These are phyloP conservation scores for Nephrotoma flavescens DNA, from an alignment of 2,888 invertebrate genomes.

Conservation along the genomic window DNA sequence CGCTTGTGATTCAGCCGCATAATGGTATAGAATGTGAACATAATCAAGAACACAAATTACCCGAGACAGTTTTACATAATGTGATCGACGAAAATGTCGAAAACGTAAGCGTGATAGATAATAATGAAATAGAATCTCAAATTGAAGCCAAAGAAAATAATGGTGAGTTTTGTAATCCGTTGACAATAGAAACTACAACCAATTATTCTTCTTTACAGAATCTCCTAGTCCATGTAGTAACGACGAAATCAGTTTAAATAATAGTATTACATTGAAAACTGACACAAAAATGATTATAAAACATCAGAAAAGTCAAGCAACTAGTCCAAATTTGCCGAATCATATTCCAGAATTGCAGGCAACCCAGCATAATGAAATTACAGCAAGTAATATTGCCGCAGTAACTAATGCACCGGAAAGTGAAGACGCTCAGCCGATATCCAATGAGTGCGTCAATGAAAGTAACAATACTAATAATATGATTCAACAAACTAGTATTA, in stretches of 20 bases:
- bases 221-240: not conserved
- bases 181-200: not conserved
- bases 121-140: constrained; percentile 6
- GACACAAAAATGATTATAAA: constrained; percentile 6
- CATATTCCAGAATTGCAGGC: constrained; percentile 13
- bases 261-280: not conserved
- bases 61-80: not conserved
- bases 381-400: not conserved
- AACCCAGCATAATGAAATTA: constrained; percentile 4
- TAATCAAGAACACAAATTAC: not conserved
- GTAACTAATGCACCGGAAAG: not conserved
- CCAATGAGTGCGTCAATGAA: not conserved
- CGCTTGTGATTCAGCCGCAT: not conserved
- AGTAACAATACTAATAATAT: constrained; percentile 7
- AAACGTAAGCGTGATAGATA: constrained; percentile 1
- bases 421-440: not conserved
- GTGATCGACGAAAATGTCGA: not conserved
- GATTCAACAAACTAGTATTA: constrained; percentile 5
- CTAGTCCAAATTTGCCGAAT: constrained; percentile 31
- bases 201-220: not conserved
- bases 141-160: constrained; percentile 5
- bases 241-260: not conserved
- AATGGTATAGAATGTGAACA: not conserved
- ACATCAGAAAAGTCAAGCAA: constrained; percentile 31
- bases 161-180: not conserved